Base-by-base conservation (phyloP, 2,888 invertebrate species). In the Sialis fuliginosa region DNA sequence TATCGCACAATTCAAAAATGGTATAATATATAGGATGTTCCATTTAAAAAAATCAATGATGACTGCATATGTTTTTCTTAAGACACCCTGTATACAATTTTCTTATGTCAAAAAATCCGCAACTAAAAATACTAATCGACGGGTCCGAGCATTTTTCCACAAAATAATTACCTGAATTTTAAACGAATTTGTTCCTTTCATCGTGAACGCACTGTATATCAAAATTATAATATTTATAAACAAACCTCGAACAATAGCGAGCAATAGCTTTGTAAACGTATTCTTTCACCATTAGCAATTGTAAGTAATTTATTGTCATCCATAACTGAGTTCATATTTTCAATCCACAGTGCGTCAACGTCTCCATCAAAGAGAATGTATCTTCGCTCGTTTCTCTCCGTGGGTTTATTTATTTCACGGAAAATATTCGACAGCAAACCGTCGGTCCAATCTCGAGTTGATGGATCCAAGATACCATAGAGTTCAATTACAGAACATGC, bases 271-370 rank as follows among this genome's bases (percentile, higher is more conserved):
- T 84, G 81, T 48, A 91, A 68, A 50, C 87, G 74, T 51, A 91
- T 88, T 51, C 90, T 71, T 66, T 93, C 87, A 48, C 91, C 91
- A 62, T 92, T 93, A 5, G 91, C 89, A 49, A 93, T 68, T 1
- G 92, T 93, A 47, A 93, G 67, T 39, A 92, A 67, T 59, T 82
- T 85, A 61, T 92, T 93, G 63, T 93, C 92, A 59, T 93, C 93
- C 92, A 93, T 92, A 2, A 93, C 91, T 0, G 91, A 90, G 68
- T 92, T 93, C 90, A 93, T 92, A 66, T 92, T 93, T 66, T 93
- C 93, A 52, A 93, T 89, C 92, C 92, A 93, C 39, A 91, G 70
- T 1, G 92, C 87, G 68, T 93, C 92, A 3, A 93, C 90, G 60
- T 92, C 91, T 3, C 93, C 93, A 60, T 93, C 93, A 65, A 91